phyloP scores from a whole-genome alignment of 2,888 invertebrate genomes.

The Ditula angustiorana region DNA sequence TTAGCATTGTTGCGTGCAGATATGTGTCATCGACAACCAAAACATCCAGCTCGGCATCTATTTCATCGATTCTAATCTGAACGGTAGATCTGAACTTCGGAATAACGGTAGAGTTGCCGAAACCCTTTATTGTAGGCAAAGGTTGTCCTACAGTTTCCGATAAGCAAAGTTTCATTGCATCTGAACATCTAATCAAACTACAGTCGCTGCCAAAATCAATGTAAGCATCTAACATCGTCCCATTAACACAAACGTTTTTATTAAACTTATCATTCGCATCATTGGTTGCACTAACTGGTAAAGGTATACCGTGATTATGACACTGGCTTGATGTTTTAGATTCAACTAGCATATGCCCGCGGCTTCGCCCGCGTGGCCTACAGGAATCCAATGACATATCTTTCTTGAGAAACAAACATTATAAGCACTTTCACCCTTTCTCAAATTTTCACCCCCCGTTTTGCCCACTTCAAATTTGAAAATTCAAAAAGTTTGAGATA shows the following conservation, averaged over 20 bases:
- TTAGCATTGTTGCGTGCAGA: constrained; percentile 16
- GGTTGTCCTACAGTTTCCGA: background rate
- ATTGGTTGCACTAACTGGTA: background rate
- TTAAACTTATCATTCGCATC: background rate
- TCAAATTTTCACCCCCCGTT: too few species aligned
- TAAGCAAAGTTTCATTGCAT: background rate
- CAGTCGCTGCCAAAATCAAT: constrained; percentile 28
- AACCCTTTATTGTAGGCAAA: constrained; percentile 29
- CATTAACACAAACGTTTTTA: constrained; percentile 6
- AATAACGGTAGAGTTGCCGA: constrained; percentile 27
- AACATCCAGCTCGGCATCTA: constrained; percentile 30
- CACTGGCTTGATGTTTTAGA: background rate
- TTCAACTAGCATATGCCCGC: too few species aligned
- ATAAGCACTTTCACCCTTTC: too few species aligned
- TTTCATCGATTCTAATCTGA: constrained; percentile 34
- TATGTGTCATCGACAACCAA: constrained; percentile 33
- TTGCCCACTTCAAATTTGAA: too few species aligned
- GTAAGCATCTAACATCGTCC: background rate
- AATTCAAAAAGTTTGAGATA: too few species aligned
- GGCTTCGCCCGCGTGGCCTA: too few species aligned
- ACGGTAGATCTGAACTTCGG: constrained; percentile 12
- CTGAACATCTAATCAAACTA: constrained; percentile 12
- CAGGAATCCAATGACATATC: too few species aligned
- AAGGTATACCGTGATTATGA: background rate
- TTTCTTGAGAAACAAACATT: too few species aligned